phyloP scores from a whole-genome alignment of 2,113 vertebrate genomes.

The Chionis minor region DNA sequence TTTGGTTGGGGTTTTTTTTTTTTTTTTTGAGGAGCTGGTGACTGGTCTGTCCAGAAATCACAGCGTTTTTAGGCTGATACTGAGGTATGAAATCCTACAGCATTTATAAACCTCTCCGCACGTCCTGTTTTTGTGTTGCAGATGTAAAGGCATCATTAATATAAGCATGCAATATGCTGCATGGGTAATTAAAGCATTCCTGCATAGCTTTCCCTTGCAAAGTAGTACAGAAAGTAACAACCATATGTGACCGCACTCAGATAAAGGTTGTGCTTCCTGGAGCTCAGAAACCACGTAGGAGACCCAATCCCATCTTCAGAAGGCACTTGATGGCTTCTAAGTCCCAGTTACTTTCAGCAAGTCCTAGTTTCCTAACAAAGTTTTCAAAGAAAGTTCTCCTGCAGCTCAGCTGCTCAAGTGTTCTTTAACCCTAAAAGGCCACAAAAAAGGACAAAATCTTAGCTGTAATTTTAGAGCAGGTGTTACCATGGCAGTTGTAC shows the following conservation, averaged over 20 bases:
- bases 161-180: not conserved
- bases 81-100: not conserved
- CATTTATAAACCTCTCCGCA: not conserved
- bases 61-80: not conserved
- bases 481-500: not conserved
- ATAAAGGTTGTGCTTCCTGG: not conserved
- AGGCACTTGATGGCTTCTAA: not conserved
- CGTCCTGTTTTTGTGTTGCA: not conserved
- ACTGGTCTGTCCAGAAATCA: not conserved
- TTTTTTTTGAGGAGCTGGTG: not conserved
- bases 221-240: not conserved
- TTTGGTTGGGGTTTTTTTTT: too few relatives aligned
- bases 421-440: not conserved
- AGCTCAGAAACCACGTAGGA: not conserved
- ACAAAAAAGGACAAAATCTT: not conserved
- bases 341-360: not conserved
- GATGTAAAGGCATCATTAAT: not conserved
- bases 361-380: not conserved
- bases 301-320: not conserved
- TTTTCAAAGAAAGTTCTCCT: not conserved
- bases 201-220: not conserved
- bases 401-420: not conserved
- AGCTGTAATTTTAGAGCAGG: not conserved
- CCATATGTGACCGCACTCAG: not conserved
- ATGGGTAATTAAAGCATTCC: not conserved